Percentiles rank a stretch among this genome's conserved stretches.
Evolutionary conservation across 1,140 invertebrate species (phyloP).

Genomic region (Araneus ventricosus): DNA sequence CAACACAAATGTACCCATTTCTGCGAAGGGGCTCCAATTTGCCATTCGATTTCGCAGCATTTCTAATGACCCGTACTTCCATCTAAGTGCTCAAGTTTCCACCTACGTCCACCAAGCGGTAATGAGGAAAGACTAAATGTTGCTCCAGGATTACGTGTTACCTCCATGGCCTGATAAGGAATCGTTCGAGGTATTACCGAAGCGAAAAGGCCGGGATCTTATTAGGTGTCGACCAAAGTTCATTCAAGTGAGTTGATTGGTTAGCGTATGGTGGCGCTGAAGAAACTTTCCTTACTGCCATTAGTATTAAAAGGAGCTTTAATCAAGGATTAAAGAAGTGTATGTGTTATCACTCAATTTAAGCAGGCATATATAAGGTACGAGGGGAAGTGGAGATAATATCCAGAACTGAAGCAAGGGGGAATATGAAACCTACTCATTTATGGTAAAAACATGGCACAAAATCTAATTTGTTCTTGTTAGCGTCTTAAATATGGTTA

Average conservation of each 20-base stretch:
- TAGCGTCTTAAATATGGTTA: too few species aligned
- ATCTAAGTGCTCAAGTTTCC: constrained; percentile 3
- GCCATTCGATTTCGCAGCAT: constrained; percentile 16
- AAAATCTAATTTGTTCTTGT: too few species aligned
- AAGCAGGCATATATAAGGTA: too few species aligned
- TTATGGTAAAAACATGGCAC: too few species aligned
- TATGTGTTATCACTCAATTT: not conserved
- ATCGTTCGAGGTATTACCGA: not conserved
- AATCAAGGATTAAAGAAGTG: not conserved
- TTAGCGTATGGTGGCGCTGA: not conserved
- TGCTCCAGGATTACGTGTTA: not conserved
- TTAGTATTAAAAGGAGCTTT: not conserved
- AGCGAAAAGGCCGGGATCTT: not conserved
- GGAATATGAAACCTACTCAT: too few species aligned
- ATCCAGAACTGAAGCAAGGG: too few species aligned
- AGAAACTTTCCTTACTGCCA: not conserved
- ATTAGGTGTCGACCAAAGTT: not conserved
- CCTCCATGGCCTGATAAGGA: not conserved
- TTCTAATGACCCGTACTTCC: not conserved
- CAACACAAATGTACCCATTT: not conserved
- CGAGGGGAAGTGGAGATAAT: too few species aligned
- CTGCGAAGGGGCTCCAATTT: not conserved
- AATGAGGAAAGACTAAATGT: constrained; percentile 31
- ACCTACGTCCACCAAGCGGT: not conserved
- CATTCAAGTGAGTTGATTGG: not conserved